phyloP scores from a whole-genome alignment of 2,113 vertebrate genomes.

The Gyps fulvus region DNA sequence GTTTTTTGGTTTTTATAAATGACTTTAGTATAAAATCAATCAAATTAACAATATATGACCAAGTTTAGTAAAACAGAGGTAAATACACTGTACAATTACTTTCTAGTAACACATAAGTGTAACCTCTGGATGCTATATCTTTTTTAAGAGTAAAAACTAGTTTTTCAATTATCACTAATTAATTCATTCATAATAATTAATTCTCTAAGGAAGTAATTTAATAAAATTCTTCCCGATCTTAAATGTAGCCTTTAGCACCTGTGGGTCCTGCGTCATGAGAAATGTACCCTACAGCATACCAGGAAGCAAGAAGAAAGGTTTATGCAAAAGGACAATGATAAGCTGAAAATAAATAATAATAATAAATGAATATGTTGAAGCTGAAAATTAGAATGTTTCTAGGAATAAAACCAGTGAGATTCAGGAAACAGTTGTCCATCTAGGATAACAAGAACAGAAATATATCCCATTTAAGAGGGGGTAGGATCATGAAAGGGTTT shows the following conservation, averaged over 20 bases:
- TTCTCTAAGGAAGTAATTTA: neutral
- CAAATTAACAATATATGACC: neutral
- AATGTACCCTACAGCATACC: neutral
- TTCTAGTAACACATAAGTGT: accelerated
- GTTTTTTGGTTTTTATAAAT: neutral
- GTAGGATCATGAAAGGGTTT: neutral
- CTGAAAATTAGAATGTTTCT: neutral
- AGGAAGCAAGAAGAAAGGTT: neutral
- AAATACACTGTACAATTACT: neutral
- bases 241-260: neutral
- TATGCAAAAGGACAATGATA: neutral
- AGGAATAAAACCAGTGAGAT: neutral
- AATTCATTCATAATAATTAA: neutral
- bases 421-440: neutral
- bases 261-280: accelerated
- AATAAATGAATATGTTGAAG: neutral
- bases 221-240: neutral
- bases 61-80: neutral
- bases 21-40: neutral
- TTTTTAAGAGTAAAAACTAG: neutral
- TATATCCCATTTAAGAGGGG: accelerated
- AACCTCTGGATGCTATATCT: accelerated
- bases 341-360: neutral
- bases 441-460: neutral
- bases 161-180: neutral